Evolutionary conservation across 1,140 invertebrate species (phyloP).

Genomic region (Globodera rostochiensis): DNA sequence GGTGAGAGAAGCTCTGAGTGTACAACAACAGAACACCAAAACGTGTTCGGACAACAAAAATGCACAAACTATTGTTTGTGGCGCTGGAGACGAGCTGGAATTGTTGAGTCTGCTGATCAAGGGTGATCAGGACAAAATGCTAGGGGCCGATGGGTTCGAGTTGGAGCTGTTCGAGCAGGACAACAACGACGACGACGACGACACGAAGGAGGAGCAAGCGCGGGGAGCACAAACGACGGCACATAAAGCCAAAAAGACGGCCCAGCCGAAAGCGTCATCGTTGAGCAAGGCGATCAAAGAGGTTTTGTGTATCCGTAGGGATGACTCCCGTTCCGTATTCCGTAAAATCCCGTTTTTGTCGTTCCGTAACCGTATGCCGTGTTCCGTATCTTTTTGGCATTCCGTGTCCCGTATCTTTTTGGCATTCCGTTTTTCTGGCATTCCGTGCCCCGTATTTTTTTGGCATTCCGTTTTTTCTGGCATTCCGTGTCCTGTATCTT

Average conservation of each 20-base stretch:
- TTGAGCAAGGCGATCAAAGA: slow-evolving; percentile 36
- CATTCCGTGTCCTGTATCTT: too few species aligned
- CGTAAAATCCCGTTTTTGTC: too few species aligned
- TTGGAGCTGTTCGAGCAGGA: slow-evolving; percentile 48
- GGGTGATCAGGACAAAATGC: slow-evolving; percentile 14
- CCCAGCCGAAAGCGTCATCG: slow-evolving; percentile 15
- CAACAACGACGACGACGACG: slow-evolving; percentile 38
- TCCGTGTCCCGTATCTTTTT: too few species aligned
- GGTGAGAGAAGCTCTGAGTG: background rate
- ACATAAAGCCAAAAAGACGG: slow-evolving; percentile 5
- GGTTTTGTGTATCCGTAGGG: background rate
- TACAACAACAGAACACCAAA: background rate
- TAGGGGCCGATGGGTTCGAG: slow-evolving; percentile 30
- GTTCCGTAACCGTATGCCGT: too few species aligned
- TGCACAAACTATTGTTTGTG: background rate
- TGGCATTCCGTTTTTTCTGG: too few species aligned
- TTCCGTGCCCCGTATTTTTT: too few species aligned
- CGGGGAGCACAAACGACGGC: slow-evolving; percentile 4
- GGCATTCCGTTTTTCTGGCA: too few species aligned
- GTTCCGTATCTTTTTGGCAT: too few species aligned
- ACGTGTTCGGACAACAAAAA: background rate
- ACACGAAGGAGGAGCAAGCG: slow-evolving; percentile 11
- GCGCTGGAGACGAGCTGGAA: slow-evolving; percentile 45
- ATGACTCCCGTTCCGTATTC: too few species aligned
- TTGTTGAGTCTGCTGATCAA: slow-evolving; percentile 41